These are phyloP conservation scores for Calyptomena viridis DNA, from an alignment of 2,113 vertebrate species.

Conservation along the genomic window DNA sequence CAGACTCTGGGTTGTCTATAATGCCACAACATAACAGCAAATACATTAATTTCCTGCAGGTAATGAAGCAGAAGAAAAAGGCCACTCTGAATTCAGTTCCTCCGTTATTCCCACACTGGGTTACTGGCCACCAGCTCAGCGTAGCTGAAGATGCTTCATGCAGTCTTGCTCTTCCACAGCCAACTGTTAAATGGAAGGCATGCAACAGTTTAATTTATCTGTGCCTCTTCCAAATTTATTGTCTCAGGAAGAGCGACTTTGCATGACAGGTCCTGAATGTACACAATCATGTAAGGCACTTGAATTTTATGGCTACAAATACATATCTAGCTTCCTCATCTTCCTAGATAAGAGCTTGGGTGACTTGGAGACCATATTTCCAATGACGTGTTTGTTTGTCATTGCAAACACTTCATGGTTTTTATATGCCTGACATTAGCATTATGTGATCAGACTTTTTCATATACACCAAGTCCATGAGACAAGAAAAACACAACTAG, in stretches of 20 bases:
- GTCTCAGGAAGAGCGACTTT: not conserved
- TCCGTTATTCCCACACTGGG: not conserved
- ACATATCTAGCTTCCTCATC: accelerated
- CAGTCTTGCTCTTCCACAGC: not conserved
- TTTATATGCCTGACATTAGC: not conserved
- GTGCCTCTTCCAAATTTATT: not conserved
- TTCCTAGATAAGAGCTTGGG: not conserved
- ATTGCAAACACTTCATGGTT: not conserved
- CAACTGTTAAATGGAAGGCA: not conserved
- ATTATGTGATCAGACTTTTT: not conserved
- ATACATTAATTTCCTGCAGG: not conserved
- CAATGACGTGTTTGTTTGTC: not conserved
- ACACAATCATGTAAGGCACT: not conserved
- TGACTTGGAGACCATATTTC: not conserved
- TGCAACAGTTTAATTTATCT: not conserved
- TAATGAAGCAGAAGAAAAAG: not conserved
- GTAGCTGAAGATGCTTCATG: not conserved
- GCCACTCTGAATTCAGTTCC: not conserved
- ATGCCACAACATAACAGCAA: not conserved
- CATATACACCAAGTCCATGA: not conserved
- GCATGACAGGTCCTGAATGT: not conserved
- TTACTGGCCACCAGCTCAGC: not conserved
- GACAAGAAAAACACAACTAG: not conserved
- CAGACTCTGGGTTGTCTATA: not conserved
- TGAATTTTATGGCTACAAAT: not conserved